Base-by-base conservation (phyloP, 2,113 vertebrate species). In the Coreoperca whiteheadi region DNA sequence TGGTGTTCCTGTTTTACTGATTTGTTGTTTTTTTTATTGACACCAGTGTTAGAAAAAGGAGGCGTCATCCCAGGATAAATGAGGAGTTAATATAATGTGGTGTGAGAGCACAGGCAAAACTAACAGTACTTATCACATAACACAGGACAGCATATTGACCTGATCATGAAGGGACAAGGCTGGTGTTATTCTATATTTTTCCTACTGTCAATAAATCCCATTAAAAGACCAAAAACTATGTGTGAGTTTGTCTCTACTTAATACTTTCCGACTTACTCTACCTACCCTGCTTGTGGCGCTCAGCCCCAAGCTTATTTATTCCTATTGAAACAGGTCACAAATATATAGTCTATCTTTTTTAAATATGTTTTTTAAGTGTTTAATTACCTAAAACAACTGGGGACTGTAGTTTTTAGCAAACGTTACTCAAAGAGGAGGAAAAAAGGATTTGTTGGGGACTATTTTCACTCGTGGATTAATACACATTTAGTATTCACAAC, bases 21-120 rank as follows among this genome's bases (percentile, higher is more conserved):
- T 60, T 76, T 32, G 14, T 71, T 56, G 18, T 30, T 79, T 68
- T 79, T 68, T 28, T 59, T 54, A 68, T 72, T 86, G 61, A 79
- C 37, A 80, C 37, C 28, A 21, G 34, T 23, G 32, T 46, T 23
- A 10, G 66, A 57, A 67, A 18, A 43, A 37, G 37, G 39, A 41
- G 23, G 4, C 25, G 43, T 64, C 70, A 67, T 60, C 63, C 43
- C 4, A 59, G 41, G 74, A 73, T 14, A 21, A 50, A 12, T 34
- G 32, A 34, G 32, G 9, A 34, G 67, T 67, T 41, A 60, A 81
- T 51, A 59, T 10, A 68, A 30, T 28, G 64, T 34, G 72, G 64
- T 59, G 46, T 28, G 41, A 67, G 0, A 18, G 18, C 65, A 21
- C n/a, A 54, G 53, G 68, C 39, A 43, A n/a, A 76, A 63, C 21